Evolutionary conservation across 2,797 vertebrate species (phyloP).

Genomic region (Takifugu rubripes): DNA sequence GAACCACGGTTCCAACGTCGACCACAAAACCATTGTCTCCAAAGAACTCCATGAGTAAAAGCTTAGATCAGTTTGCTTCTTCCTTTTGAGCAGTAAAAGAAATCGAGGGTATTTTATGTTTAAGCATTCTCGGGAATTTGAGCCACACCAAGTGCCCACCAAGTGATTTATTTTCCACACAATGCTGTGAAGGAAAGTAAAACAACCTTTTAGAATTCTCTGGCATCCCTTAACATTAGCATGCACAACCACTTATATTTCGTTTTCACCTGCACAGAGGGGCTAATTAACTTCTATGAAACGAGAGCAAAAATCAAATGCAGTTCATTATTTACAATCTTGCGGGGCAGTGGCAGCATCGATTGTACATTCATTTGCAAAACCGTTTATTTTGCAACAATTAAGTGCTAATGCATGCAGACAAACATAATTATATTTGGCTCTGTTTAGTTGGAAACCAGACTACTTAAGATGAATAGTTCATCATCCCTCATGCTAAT

Average conservation of each 20-base stretch:
- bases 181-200: no score
- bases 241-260: conserved; percentile 26
- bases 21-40: conserved; percentile 5
- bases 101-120: conserved; percentile 1
- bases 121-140: conserved; percentile 12
- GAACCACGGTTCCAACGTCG: conserved; percentile 12
- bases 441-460: no score
- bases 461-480: no score
- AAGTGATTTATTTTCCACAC: not conserved
- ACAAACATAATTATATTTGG: no score
- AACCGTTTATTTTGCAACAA: not conserved
- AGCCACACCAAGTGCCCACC: not conserved
- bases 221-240: no score
- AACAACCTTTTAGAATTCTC: no score
- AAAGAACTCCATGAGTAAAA: not conserved
- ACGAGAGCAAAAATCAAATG: conserved; percentile 48
- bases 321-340: conserved; percentile 17
- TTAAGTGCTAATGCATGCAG: no score
- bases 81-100: not conserved
- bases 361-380: conserved; percentile 24
- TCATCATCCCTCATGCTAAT: no score
- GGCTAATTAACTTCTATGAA: conserved; percentile 56
- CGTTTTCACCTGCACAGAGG: conserved; percentile 31
- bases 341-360: conserved; percentile 21
- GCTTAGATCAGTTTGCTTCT: not conserved